A percentile compares a stretch with the other conserved stretches of the same genome.
Conservation (phyloP, 2,888 invertebrate genomes). For the Corythucha ciliata region DNA sequence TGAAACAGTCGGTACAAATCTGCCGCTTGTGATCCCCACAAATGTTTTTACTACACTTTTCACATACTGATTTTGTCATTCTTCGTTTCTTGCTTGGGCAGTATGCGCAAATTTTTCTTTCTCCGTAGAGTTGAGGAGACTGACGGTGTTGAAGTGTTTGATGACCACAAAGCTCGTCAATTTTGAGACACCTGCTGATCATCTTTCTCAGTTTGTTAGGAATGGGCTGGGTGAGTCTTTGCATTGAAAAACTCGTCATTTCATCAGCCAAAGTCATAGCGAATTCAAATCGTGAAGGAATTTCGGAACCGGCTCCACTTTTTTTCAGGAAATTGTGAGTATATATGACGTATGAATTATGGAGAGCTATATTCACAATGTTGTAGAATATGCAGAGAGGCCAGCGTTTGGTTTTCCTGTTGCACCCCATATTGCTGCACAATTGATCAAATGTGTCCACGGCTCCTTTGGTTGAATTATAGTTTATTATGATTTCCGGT, state of each 20-base stretch:
- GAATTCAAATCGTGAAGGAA: conserved; percentile 13
- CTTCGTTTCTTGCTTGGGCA: conserved; percentile 16
- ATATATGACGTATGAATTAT: conserved; percentile 31
- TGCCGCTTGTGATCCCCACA: conserved; percentile 18
- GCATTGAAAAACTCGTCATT: conserved; percentile 12
- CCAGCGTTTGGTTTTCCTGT: conserved; percentile 35
- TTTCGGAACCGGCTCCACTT: background rate
- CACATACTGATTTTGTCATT: conserved; percentile 14
- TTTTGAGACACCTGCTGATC: background rate
- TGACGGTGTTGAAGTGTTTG: background rate
- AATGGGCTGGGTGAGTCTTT: conserved; percentile 7
- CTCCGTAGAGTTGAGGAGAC: background rate
- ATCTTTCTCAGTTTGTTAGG: conserved; percentile 5
- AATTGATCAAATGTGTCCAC: conserved; percentile 36
- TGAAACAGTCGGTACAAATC: too few relatives aligned
- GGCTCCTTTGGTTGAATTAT: conserved; percentile 36
- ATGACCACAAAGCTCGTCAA: too few relatives aligned
- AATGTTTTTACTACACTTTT: conserved; percentile 7
- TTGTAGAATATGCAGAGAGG: conserved; percentile 33
- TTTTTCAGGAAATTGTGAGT: conserved; percentile 8
- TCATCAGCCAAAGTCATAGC: conserved; percentile 6
- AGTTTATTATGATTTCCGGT: conserved; percentile 34
- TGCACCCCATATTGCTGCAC: conserved; percentile 30
- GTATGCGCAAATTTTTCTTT: conserved; percentile 8
- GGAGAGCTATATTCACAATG: conserved; percentile 34